Conservation (phyloP, 2,888 invertebrate species). For the Liposcelis brunnea region DNA sequence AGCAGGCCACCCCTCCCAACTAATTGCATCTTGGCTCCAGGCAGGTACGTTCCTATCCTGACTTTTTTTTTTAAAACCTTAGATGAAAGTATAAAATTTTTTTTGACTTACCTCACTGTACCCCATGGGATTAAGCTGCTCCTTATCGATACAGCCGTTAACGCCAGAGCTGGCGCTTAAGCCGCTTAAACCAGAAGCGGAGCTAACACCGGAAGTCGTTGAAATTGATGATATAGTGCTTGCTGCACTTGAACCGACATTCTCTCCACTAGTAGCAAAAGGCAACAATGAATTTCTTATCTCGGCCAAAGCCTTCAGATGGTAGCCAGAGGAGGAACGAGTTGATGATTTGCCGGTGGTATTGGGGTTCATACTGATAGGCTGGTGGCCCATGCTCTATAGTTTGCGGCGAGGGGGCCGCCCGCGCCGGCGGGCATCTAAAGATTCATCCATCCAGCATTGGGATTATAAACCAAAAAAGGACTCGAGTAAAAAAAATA, state of each 20-base stretch:
- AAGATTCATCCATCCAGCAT: conserved; percentile 11
- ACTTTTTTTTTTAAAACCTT: no score
- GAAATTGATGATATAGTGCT: conserved; percentile 51
- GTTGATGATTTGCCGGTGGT: conserved; percentile 39
- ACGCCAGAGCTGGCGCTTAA: conserved; percentile 41
- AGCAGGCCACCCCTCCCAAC: no score
- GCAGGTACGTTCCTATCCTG: no score
- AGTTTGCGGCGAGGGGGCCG: conserved; percentile 34
- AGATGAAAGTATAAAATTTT: no score
- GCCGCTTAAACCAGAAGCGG: conserved; percentile 38
- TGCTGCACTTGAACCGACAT: conserved; percentile 54
- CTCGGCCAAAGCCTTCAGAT: conserved; percentile 73
- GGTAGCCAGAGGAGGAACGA: conserved; percentile 56
- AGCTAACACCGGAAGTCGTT: conserved; percentile 41
- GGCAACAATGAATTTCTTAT: conserved; percentile 68
- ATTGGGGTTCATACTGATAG: conserved; percentile 34
- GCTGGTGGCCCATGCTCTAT: conserved; percentile 36
- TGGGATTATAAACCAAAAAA: conserved; percentile 12
- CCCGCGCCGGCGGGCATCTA: conserved; percentile 20
- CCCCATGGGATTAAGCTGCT: conserved; percentile 44
- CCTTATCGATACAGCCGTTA: conserved; percentile 38
- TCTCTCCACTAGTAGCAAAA: conserved; percentile 49
- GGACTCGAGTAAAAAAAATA: no score
- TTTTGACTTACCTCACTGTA: conserved; percentile 47
- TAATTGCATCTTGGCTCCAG: no score